Conservation (phyloP, 2,888 invertebrate species). For the Odontocolon sp. region DNA sequence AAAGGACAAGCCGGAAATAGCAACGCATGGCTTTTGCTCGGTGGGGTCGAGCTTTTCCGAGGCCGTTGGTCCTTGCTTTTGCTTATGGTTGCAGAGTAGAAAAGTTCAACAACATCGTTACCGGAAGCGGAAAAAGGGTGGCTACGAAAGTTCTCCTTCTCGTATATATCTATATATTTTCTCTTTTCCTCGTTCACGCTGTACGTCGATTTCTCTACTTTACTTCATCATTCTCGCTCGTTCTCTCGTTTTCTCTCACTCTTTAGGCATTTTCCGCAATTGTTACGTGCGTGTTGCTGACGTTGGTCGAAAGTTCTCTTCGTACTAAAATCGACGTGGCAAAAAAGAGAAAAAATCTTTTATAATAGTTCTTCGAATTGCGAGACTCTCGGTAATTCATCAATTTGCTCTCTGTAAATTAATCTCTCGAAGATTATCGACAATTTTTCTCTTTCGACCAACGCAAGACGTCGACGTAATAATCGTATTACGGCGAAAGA, state of each 20-base stretch:
- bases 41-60: slow-evolving; percentile 23
- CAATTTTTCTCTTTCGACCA: background rate
- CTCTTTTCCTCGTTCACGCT: slow-evolving; percentile 16
- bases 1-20: slow-evolving; percentile 25
- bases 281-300: background rate
- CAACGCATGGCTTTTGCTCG: slow-evolving; percentile 23
- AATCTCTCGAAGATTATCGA: background rate
- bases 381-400: background rate
- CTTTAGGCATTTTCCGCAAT: slow-evolving; percentile 21
- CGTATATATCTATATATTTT: background rate
- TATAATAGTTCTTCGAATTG: background rate
- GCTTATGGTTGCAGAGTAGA: slow-evolving; percentile 33
- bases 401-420: background rate
- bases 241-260: slow-evolving; percentile 5
- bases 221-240: background rate
- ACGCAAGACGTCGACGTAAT: background rate
- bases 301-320: background rate
- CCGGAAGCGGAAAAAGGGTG: slow-evolving; percentile 20
- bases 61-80: slow-evolving; percentile 24
- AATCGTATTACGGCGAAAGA: background rate
- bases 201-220: background rate
- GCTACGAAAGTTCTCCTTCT: slow-evolving; percentile 32
- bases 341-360: too few relatives aligned
- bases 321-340: too few relatives aligned
- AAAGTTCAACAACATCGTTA: slow-evolving; percentile 52